phyloP scores from a whole-genome alignment of 2,888 invertebrate genomes.

The Automeris io region DNA sequence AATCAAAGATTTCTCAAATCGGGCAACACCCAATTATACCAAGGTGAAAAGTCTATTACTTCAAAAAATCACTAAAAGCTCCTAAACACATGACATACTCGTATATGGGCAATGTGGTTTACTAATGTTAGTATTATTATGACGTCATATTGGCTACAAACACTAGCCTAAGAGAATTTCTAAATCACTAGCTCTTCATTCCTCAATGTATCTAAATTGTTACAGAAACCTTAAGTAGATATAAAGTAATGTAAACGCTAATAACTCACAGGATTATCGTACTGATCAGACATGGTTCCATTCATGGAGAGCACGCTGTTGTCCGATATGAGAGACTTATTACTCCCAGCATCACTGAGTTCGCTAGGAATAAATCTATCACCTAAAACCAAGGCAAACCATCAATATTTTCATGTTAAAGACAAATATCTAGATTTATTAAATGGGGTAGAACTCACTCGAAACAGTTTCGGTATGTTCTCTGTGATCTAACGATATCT shows the following conservation, averaged over 20 bases:
- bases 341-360: slow-evolving; percentile 60
- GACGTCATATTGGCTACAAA: too few relatives aligned
- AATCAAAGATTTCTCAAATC: too few relatives aligned
- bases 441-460: slow-evolving; percentile 37
- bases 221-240: too few relatives aligned
- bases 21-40: too few relatives aligned
- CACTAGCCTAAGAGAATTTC: too few relatives aligned
- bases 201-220: too few relatives aligned
- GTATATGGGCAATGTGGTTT: too few relatives aligned
- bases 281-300: slow-evolving; percentile 57
- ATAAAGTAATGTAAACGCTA: neutral
- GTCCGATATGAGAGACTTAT: slow-evolving; percentile 59
- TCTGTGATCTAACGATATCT: slow-evolving; percentile 54
- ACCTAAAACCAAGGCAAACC: slow-evolving; percentile 26
- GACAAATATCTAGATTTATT: neutral
- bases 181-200: too few relatives aligned
- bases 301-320: slow-evolving; percentile 59
- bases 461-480: slow-evolving; percentile 60
- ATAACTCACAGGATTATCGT: slow-evolving; percentile 56
- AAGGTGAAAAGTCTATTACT: too few relatives aligned
- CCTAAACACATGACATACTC: too few relatives aligned
- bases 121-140: too few relatives aligned
- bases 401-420: neutral
- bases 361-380: slow-evolving; percentile 62
- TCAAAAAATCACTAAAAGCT: too few relatives aligned